A percentile compares a stretch with the other conserved stretches of the same genome.
phyloP scores from a whole-genome alignment of 2,797 vertebrate species.

The Malurus leucopterus region DNA sequence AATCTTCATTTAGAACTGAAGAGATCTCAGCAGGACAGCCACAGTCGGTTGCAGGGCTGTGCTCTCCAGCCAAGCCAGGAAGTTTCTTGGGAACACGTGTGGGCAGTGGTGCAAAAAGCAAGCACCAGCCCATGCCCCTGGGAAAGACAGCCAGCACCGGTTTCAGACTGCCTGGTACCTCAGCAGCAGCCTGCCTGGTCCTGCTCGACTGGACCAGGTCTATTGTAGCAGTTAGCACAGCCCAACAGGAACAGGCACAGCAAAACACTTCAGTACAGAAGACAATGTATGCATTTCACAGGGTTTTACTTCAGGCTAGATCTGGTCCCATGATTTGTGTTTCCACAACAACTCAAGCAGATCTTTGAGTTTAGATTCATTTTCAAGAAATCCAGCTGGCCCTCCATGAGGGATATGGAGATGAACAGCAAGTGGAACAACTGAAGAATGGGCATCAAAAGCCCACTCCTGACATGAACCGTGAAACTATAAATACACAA shows the following conservation, averaged over 20 bases:
- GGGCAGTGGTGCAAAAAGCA: not conserved
- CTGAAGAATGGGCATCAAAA: not conserved
- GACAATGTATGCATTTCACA: not conserved
- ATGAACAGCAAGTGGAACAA: constrained; percentile 6
- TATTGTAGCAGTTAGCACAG: not conserved
- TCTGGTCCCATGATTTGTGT: not conserved
- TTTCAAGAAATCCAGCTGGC: not conserved
- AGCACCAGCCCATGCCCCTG: not conserved
- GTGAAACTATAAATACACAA: not conserved
- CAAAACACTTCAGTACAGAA: not conserved
- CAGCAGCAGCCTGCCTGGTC: not conserved
- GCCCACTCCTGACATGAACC: not conserved
- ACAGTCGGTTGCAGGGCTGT: accelerated
- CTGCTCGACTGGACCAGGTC: not conserved
- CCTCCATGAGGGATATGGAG: not conserved
- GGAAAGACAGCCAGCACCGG: accelerated
- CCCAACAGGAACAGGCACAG: not conserved
- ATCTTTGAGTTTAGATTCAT: not conserved
- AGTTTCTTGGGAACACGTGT: not conserved
- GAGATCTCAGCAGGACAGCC: not conserved
- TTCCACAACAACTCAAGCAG: not conserved
- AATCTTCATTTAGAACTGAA: not conserved
- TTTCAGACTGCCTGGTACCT: accelerated
- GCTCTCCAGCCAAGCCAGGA: not conserved
- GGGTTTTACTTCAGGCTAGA: not conserved